Percentiles rank a stretch among this genome's conserved stretches.
Evolutionary conservation across 2,113 vertebrate genomes (phyloP).

Genomic region (Scartelaos histophorus): DNA sequence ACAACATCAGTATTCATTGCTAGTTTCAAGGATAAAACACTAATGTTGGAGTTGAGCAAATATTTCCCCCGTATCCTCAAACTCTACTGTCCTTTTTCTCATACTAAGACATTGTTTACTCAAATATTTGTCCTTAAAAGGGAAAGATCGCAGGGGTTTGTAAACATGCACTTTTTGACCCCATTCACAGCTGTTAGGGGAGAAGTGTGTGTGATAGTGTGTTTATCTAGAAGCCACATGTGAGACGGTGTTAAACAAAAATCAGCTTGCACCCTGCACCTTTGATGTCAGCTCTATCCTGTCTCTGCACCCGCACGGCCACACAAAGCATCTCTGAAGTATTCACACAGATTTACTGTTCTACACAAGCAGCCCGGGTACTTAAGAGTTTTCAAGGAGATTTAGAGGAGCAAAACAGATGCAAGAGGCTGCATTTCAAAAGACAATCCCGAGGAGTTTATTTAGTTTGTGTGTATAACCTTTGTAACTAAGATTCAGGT

Average conservation of each 20-base stretch:
- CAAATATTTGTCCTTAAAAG: slow-evolving; percentile 52
- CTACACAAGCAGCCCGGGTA: slow-evolving; percentile 42
- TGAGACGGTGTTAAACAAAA: slow-evolving; percentile 33
- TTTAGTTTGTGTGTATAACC: background rate
- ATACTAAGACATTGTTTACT: slow-evolving; percentile 31
- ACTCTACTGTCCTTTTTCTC: background rate
- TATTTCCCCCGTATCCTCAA: background rate
- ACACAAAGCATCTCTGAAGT: slow-evolving; percentile 54
- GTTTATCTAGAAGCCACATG: slow-evolving; percentile 34
- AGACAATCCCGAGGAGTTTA: background rate
- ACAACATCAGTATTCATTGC: no score
- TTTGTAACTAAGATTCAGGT: background rate
- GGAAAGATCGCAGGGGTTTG: slow-evolving; percentile 20
- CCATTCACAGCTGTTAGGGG: slow-evolving; percentile 49
- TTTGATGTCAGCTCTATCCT: slow-evolving; percentile 50
- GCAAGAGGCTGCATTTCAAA: slow-evolving; percentile 1
- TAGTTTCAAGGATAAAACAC: background rate
- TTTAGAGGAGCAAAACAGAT: slow-evolving; percentile 20
- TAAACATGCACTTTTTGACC: slow-evolving; percentile 52
- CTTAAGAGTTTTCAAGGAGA: slow-evolving; percentile 40
- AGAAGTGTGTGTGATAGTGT: slow-evolving; percentile 6
- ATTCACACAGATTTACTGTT: slow-evolving; percentile 50
- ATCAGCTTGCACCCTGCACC: slow-evolving; percentile 20
- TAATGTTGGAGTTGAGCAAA: background rate
- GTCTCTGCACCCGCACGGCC: slow-evolving; percentile 18